Percentiles rank a stretch among this genome's conserved stretches.
These are phyloP conservation scores for Enteromius thamalakanensis DNA, from an alignment of 2,797 vertebrate genomes.

Conservation along the genomic window DNA sequence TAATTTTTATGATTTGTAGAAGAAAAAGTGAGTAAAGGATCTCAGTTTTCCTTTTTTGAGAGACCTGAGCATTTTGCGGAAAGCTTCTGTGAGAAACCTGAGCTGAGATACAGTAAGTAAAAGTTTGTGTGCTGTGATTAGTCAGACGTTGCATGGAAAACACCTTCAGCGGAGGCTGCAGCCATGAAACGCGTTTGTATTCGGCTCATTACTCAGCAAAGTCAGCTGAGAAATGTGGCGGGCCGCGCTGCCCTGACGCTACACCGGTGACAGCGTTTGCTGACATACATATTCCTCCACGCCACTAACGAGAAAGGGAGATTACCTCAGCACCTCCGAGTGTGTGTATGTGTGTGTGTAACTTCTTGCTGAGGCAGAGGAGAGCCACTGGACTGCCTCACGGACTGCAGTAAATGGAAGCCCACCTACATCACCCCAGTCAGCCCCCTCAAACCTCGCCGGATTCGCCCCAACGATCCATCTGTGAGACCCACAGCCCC, in stretches of 20 bases:
- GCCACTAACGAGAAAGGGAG: slow-evolving; percentile 55
- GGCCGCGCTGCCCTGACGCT: slow-evolving; percentile 46
- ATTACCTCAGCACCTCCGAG: slow-evolving; percentile 31
- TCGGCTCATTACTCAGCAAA: slow-evolving; percentile 67
- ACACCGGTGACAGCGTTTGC: slow-evolving; percentile 56
- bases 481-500: slow-evolving; percentile 41
- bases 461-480: slow-evolving; percentile 44
- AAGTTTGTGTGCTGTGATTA: slow-evolving; percentile 59
- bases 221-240: slow-evolving; percentile 59
- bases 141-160: slow-evolving; percentile 57
- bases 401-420: slow-evolving; percentile 43
- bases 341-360: slow-evolving; percentile 41
- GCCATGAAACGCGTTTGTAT: slow-evolving; percentile 58
- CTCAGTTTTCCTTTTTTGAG: background rate
- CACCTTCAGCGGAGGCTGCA: slow-evolving; percentile 47
- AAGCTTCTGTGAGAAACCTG: background rate
- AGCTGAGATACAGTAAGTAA: slow-evolving; percentile 22
- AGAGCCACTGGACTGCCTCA: slow-evolving; percentile 47
- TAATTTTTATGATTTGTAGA: background rate
- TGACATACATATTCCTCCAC: slow-evolving; percentile 60
- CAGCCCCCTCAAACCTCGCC: slow-evolving; percentile 48
- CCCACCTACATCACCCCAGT: slow-evolving; percentile 50
- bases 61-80: background rate
- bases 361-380: slow-evolving; percentile 28
- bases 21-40: background rate